Percentiles rank a stretch among this genome's conserved stretches.
Evolutionary conservation across 2,113 vertebrate species (phyloP).

Genomic region (Bucco capensis): DNA sequence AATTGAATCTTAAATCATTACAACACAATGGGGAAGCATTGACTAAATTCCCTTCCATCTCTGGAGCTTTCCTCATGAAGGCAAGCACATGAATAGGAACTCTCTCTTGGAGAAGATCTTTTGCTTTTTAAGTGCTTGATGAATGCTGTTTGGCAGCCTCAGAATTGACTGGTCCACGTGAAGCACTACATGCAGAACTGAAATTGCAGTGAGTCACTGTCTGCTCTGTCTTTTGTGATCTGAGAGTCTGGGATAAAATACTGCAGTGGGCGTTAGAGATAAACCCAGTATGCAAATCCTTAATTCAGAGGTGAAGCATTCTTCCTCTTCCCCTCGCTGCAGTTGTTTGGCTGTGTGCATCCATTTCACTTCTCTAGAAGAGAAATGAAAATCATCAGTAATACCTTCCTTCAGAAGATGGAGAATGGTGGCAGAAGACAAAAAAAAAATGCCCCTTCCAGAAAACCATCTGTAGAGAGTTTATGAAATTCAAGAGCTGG

Average conservation of each 20-base stretch:
- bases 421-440: neutral
- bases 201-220: constrained; percentile 49
- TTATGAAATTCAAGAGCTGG: neutral
- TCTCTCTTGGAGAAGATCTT: neutral
- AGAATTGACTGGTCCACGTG: constrained; percentile 34
- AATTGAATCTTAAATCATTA: constrained; percentile 41
- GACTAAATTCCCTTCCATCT: constrained; percentile 29
- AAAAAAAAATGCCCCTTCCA: neutral
- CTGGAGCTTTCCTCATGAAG: constrained; percentile 20
- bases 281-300: constrained; percentile 42
- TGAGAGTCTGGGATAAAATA: constrained; percentile 41
- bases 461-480: neutral
- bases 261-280: constrained; percentile 51
- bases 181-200: neutral
- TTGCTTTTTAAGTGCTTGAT: constrained; percentile 3
- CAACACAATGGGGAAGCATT: neutral
- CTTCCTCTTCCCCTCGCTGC: neutral
- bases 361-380: neutral
- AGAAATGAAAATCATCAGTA: neutral
- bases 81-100: neutral
- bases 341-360: constrained; percentile 13
- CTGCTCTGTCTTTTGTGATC: constrained; percentile 52
- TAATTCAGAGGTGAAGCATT: neutral
- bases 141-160: constrained; percentile 13
- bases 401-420: neutral